Evolutionary conservation across 1,140 invertebrate genomes (phyloP).

Genomic region (Trichogramma pretiosum): DNA sequence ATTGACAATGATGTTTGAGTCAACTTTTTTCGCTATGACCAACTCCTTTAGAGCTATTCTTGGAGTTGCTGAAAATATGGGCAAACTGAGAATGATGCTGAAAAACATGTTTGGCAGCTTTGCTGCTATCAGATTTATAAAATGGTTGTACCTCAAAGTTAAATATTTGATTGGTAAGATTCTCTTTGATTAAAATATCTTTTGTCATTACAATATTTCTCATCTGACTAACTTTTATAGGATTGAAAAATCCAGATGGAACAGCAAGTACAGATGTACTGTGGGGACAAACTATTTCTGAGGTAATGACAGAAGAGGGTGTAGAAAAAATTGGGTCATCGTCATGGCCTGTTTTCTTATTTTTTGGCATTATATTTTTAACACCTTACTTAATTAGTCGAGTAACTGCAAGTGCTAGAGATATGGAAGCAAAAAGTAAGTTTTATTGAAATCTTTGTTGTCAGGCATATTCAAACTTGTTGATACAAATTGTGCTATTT

Average conservation of each 20-base stretch:
- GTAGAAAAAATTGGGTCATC: constrained; percentile 38
- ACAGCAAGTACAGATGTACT: constrained; percentile 34
- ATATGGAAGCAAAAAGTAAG: constrained; percentile 30
- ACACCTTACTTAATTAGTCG: constrained; percentile 89
- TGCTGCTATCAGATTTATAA: constrained; percentile 67
- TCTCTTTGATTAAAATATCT: constrained; percentile 24
- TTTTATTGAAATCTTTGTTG: background rate
- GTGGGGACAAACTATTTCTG: constrained; percentile 33
- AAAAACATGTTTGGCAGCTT: constrained; percentile 77
- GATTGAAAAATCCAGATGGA: constrained; percentile 45
- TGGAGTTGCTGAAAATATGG: constrained; percentile 91
- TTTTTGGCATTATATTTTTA: constrained; percentile 77
- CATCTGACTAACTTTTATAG: constrained; percentile 20
- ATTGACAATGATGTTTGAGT: constrained; percentile 93
- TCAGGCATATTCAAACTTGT: background rate
- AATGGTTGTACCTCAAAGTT: constrained; percentile 71
- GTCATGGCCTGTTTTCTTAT: constrained; percentile 67
- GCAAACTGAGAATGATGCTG: constrained; percentile 70
- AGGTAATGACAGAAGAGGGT: constrained; percentile 29
- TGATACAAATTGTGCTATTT: constrained; percentile 9
- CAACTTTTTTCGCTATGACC: constrained; percentile 88
- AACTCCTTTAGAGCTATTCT: constrained; percentile 91
- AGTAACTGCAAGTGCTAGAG: constrained; percentile 51
- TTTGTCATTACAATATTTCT: constrained; percentile 2
- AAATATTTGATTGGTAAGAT: constrained; percentile 57